Conservation (phyloP, 2,797 vertebrate genomes). For the Paramormyrops hopkinsi region DNA sequence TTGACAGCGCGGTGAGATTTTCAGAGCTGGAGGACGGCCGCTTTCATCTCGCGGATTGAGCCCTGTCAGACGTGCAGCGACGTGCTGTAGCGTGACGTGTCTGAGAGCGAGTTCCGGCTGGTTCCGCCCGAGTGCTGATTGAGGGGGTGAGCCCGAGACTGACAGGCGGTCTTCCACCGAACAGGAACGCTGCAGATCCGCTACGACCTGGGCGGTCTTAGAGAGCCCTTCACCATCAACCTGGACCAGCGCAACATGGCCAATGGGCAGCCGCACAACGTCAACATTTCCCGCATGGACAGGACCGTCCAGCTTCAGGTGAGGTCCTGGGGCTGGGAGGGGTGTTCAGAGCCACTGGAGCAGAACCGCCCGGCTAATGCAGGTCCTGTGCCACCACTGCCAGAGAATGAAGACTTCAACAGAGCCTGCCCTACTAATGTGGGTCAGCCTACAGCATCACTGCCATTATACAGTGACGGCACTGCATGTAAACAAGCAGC, state of each 20-base stretch:
- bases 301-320: constrained; percentile 79
- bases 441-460: neutral
- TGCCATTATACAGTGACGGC: neutral
- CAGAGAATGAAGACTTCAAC: neutral
- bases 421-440: neutral
- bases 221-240: constrained; percentile 77
- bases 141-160: neutral
- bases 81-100: neutral
- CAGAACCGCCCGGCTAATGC: neutral
- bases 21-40: neutral
- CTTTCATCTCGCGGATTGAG: neutral
- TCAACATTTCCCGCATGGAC: constrained; percentile 75
- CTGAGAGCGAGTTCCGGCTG: neutral
- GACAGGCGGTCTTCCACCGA: constrained; percentile 3
- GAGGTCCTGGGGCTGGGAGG: neutral
- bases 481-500: neutral
- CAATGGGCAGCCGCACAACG: constrained; percentile 87
- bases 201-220: constrained; percentile 80
- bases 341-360: neutral
- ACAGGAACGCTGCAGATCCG: constrained; percentile 87
- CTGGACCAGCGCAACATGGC: constrained; percentile 82
- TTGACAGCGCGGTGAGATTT: neutral
- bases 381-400: neutral
- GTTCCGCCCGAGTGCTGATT: neutral
- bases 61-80: neutral